These are phyloP conservation scores for Chymomyza caudatula DNA, from an alignment of 2,888 invertebrate genomes.

Conservation along the genomic window DNA sequence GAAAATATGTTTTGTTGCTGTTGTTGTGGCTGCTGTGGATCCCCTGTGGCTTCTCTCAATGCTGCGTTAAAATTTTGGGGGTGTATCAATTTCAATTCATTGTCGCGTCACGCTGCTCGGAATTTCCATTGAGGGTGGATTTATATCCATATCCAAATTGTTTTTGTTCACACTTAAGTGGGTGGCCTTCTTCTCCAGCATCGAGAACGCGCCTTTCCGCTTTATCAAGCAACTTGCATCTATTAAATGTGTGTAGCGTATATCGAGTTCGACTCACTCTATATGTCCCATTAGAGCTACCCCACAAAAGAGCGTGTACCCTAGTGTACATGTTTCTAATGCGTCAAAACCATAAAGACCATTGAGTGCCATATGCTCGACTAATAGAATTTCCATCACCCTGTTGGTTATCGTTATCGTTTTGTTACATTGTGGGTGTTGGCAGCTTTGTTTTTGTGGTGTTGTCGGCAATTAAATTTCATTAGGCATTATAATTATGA, in stretches of 20 bases:
- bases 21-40: constrained; percentile 29
- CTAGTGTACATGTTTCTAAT: constrained; percentile 14
- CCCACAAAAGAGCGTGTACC: not conserved
- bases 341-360: constrained; percentile 61
- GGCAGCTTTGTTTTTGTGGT: not conserved
- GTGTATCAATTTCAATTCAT: constrained; percentile 73
- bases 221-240: not conserved
- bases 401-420: not conserved
- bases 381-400: constrained; percentile 47
- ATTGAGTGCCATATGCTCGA: constrained; percentile 57
- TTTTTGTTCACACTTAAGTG: constrained; percentile 64
- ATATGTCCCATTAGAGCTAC: not conserved
- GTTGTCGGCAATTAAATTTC: not conserved
- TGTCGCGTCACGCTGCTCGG: constrained; percentile 39
- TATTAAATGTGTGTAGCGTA: not conserved
- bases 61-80: constrained; percentile 70
- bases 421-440: not conserved
- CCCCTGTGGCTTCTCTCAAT: constrained; percentile 63
- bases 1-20: not conserved
- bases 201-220: not conserved
- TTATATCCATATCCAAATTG: constrained; percentile 41
- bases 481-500: not conserved
- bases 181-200: constrained; percentile 47
- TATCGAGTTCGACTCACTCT: not conserved
- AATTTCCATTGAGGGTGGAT: constrained; percentile 58